Evolutionary conservation across 2,113 vertebrate genomes (phyloP).

Genomic region (Pipa parva): DNA sequence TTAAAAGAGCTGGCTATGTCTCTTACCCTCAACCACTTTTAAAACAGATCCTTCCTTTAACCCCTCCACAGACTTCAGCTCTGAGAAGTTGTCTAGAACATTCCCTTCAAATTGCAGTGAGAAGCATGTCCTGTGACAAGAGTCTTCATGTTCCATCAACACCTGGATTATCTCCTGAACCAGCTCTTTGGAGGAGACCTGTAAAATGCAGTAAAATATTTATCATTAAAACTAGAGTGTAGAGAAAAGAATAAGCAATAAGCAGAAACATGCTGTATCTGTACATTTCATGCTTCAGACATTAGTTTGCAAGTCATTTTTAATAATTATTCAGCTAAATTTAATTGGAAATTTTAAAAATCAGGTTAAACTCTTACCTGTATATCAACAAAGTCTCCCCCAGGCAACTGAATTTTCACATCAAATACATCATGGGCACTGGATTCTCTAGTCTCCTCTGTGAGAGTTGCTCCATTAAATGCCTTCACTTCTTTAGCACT

Average conservation of each 20-base stretch:
- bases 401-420: conserved; percentile 31
- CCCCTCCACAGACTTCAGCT: conserved; percentile 38
- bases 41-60: conserved; percentile 36
- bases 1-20: too few species aligned
- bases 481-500: neutral
- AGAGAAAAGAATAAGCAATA: too few species aligned
- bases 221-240: neutral
- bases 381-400: conserved; percentile 35
- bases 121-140: conserved; percentile 43
- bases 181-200: conserved; percentile 42
- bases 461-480: neutral
- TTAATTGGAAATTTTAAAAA: too few species aligned
- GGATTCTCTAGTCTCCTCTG: neutral
- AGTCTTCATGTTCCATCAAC: conserved; percentile 46
- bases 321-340: too few species aligned
- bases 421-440: conserved; percentile 14
- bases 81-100: conserved; percentile 40
- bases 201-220: neutral
- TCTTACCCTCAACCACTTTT: conserved; percentile 43
- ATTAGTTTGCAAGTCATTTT: too few species aligned
- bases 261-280: too few species aligned
- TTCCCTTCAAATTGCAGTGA: conserved; percentile 43
- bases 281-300: too few species aligned
- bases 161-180: conserved; percentile 46
- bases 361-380: conserved; percentile 13